Conservation (phyloP, 2,113 vertebrate species). For the Ellobius talpinus region DNA sequence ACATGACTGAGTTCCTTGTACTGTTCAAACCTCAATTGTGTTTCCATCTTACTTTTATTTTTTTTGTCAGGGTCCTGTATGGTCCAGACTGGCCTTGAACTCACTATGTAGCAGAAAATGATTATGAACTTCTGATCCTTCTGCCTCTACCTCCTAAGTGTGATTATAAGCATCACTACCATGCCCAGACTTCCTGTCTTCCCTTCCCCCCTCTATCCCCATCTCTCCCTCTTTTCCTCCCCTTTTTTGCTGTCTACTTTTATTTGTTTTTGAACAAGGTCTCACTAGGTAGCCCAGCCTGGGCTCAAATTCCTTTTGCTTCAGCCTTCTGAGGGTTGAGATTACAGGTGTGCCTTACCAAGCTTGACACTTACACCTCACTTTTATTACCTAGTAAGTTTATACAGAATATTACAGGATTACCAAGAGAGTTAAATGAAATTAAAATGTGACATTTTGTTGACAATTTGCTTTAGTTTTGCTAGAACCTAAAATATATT, state of each 20-base stretch:
- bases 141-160: background rate
- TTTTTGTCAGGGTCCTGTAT: background rate
- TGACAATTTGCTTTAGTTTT: conserved; percentile 41
- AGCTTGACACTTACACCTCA: background rate
- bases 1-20: background rate
- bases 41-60: background rate
- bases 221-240: background rate
- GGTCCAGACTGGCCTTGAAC: background rate
- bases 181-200: background rate
- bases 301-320: background rate
- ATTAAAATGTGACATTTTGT: conserved; percentile 45
- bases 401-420: conserved; percentile 38
- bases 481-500: conserved; percentile 63
- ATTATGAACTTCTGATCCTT: background rate
- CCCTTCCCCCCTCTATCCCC: too few relatives aligned
- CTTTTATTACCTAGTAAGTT: conserved; percentile 21
- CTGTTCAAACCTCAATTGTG: background rate
- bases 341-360: background rate
- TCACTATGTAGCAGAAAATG: background rate
- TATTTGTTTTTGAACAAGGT: background rate
- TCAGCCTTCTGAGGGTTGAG: background rate
- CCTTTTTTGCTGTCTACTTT: background rate
- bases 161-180: background rate
- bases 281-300: background rate
- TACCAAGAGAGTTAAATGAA: conserved; percentile 23